Base-by-base conservation (phyloP, 2,888 invertebrate species). In the Polyommatus icarus region DNA sequence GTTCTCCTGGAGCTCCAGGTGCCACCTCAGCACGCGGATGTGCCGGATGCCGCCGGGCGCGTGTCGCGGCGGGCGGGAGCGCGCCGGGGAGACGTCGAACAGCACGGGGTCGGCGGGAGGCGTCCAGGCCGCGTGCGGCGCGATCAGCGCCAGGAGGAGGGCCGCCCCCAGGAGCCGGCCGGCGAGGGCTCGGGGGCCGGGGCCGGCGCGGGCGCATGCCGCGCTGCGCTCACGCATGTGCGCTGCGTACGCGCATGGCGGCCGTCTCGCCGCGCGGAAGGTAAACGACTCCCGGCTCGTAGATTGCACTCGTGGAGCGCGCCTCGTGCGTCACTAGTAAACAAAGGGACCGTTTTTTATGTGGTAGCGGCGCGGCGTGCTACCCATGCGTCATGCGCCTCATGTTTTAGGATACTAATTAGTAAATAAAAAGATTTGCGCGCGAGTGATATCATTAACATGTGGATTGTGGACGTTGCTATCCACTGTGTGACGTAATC, bases 251-350 rank as follows among this genome's bases (percentile, higher is more conserved):
- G 91, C 92, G 91, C 92, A 92, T 91, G 90, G 89, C 91, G 90
- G 85, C 87, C 90, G 92, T 89, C 92, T 89, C 92, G 91, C 86
- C 88, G 90, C 91, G 86, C 89, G 90, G 90, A 92, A 92, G 92
- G 93, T 93, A 91, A 92, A 91, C 93, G 93, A 93, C 93, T 93
- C 92, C 90, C 88, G 87, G 86, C 87, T 88, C 87, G 87, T 88
- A 89, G 89, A 90, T 89, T 92, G 93, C 93, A 92, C 88, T 88
- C 67, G 67, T 67, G 67, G 89, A 88, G 89, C 87, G 85, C 84
- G 87, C 87, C 87, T 84, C 90, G 90, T 92, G 92, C 93, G 93
- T 93, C 92, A 93, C 90, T 90, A 89, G 92, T 93, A 93, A 93
- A 93, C 92, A 94, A 93, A 93, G 92, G 91, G 92, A 88, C 89